These are phyloP conservation scores for Heliconius erato DNA, from an alignment of 2,888 invertebrate species.

Conservation along the genomic window DNA sequence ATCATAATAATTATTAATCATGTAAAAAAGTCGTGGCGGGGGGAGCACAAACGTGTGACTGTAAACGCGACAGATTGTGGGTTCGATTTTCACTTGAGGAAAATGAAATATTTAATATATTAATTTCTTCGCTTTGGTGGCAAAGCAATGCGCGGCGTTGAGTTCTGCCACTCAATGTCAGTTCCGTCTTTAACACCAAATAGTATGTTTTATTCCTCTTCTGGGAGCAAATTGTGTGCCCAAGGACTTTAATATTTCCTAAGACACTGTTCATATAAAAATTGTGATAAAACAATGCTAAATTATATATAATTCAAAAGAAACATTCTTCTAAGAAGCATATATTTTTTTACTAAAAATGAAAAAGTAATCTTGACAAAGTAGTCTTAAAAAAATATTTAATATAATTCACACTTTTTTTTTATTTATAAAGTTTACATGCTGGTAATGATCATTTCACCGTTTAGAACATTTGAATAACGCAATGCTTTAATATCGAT, in stretches of 20 bases:
- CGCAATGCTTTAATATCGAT: constrained; percentile 79
- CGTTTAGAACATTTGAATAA: constrained; percentile 59
- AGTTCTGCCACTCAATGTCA: too few relatives aligned
- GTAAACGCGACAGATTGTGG: too few relatives aligned
- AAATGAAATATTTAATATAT: too few relatives aligned
- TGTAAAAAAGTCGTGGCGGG: too few relatives aligned
- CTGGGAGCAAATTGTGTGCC: not conserved
- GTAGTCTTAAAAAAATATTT: not conserved
- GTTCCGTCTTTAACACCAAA: not conserved
- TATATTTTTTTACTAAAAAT: too few relatives aligned
- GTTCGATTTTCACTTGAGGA: too few relatives aligned
- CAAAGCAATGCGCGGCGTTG: too few relatives aligned
- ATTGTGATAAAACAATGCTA: not conserved
- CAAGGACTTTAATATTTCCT: not conserved
- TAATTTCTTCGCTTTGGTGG: too few relatives aligned
- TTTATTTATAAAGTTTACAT: not conserved
- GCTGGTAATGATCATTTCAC: constrained; percentile 48
- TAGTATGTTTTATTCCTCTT: not conserved
- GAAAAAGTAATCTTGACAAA: too few relatives aligned
- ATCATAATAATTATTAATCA: too few relatives aligned
- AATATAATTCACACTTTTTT: not conserved
- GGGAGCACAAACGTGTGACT: too few relatives aligned
- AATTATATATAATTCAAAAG: not conserved
- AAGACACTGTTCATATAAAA: too few relatives aligned
- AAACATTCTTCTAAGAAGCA: not conserved